phyloP scores from a whole-genome alignment of 1,140 invertebrate species.

The Sycophila sp. region DNA sequence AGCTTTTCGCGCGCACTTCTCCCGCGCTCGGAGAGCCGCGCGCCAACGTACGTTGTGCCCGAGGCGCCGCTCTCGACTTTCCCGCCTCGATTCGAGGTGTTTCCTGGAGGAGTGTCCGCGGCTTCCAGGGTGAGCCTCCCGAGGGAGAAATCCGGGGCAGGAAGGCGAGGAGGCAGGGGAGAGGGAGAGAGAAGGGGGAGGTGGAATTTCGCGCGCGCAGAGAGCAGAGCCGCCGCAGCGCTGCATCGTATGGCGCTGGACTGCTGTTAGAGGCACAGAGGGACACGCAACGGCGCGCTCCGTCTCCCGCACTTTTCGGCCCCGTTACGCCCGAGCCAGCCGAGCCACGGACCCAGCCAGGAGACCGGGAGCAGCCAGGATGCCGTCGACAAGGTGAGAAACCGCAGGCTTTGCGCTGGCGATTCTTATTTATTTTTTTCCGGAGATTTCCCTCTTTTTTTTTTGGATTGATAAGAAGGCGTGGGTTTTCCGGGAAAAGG shows the following conservation, averaged over 20 bases:
- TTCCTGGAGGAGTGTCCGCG: background rate
- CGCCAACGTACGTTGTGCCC: background rate
- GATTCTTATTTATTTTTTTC: too few relatives aligned
- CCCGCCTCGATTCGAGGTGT: background rate
- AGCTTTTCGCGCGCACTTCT: conserved; percentile 63
- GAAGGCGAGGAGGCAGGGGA: background rate
- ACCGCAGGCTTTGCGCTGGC: too few relatives aligned
- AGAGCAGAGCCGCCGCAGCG: background rate
- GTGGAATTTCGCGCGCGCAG: conserved; percentile 4
- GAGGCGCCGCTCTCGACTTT: too few relatives aligned
- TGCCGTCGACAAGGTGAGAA: conserved; percentile 63
- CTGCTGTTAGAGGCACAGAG: background rate
- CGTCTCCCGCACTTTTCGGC: conserved; percentile 20
- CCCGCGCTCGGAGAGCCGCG: conserved; percentile 57
- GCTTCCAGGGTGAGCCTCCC: background rate
- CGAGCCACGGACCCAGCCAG: background rate
- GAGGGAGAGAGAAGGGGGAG: background rate
- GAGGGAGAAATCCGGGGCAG: background rate
- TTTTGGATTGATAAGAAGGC: conserved; percentile 39
- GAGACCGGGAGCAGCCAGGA: conserved; percentile 46
- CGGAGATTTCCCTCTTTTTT: conserved; percentile 21
- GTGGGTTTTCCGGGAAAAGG: too few relatives aligned
- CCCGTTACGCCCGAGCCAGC: background rate
- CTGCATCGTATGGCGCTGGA: conserved; percentile 19
- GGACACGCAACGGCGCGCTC: conserved; percentile 46